Percentiles rank a stretch among this genome's conserved stretches.
These are phyloP conservation scores for Pollicipes pollicipes DNA, from an alignment of 1,140 invertebrate species.

Conservation along the genomic window DNA sequence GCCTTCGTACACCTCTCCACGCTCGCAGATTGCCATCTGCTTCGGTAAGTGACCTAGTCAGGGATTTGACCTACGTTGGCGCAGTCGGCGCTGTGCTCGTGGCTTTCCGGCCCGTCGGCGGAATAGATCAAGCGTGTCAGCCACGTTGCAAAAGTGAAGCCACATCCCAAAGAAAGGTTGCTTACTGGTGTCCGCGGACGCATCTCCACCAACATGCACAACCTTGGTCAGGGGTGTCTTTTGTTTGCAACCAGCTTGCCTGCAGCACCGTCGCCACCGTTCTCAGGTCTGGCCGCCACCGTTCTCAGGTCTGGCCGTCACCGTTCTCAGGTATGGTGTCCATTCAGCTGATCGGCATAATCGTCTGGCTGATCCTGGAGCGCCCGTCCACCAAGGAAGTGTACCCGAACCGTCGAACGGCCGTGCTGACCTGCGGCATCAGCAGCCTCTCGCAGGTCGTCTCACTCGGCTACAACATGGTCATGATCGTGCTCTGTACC, in stretches of 20 bases:
- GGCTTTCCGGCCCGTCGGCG: too few species aligned
- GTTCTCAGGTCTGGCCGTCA: too few species aligned
- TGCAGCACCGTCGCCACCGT: too few species aligned
- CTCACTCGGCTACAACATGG: constrained; percentile 53
- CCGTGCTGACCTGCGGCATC: constrained; percentile 46
- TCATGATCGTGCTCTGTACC: constrained; percentile 50
- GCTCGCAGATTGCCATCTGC: constrained; percentile 40
- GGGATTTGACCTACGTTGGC: background rate
- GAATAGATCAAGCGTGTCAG: too few species aligned
- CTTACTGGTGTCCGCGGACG: too few species aligned
- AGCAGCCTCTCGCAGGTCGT: constrained; percentile 49
- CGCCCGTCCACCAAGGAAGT: constrained; percentile 40
- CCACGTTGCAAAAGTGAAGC: too few species aligned
- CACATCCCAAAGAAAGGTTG: too few species aligned
- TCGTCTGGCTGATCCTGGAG: constrained; percentile 46
- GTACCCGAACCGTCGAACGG: constrained; percentile 32
- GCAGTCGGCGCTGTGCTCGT: too few species aligned
- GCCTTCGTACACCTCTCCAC: constrained; percentile 41
- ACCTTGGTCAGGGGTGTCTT: too few species aligned
- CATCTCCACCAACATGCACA: too few species aligned
- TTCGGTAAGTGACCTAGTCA: constrained; percentile 27
- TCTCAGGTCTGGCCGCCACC: too few species aligned
- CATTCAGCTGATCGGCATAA: constrained; percentile 39
- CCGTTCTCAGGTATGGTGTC: constrained; percentile 33
- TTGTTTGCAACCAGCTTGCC: too few species aligned